These are phyloP conservation scores for Anolis sagrei DNA, from an alignment of 2,113 vertebrate species.

Conservation along the genomic window DNA sequence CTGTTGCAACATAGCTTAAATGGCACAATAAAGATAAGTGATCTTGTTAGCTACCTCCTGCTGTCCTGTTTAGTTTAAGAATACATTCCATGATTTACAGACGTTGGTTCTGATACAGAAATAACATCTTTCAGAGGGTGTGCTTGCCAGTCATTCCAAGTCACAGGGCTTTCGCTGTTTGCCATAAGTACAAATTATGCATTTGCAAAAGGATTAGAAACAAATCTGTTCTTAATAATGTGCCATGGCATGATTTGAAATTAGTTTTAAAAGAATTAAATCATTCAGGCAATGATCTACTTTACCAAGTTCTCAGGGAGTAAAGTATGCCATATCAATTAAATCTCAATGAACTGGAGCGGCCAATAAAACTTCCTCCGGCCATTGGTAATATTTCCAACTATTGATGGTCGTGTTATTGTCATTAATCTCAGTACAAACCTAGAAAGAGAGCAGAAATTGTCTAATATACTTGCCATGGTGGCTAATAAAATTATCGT, in stretches of 20 bases:
- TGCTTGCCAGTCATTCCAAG: constrained; percentile 69
- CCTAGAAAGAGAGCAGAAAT: constrained; percentile 26
- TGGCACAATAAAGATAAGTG: constrained; percentile 77
- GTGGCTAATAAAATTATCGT: constrained; percentile 41
- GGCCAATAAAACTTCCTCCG: constrained; percentile 67
- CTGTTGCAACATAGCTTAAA: constrained; percentile 71
- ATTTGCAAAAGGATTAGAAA: constrained; percentile 54
- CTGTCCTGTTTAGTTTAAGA: constrained; percentile 73
- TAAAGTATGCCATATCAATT: constrained; percentile 68
- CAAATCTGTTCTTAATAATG: constrained; percentile 60
- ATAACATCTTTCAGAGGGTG: constrained; percentile 69
- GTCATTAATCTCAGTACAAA: constrained; percentile 56
- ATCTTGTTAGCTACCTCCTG: constrained; percentile 69
- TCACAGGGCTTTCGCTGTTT: constrained; percentile 51
- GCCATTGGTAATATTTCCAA: constrained; percentile 64
- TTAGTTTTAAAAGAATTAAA: constrained; percentile 71
- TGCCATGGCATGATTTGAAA: constrained; percentile 73
- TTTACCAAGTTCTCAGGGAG: constrained; percentile 67
- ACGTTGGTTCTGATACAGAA: constrained; percentile 59
- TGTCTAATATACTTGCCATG: constrained; percentile 32
- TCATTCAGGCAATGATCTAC: constrained; percentile 58
- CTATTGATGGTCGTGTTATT: constrained; percentile 62
- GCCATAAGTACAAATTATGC: constrained; percentile 62
- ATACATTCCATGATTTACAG: constrained; percentile 55
- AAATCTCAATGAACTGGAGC: constrained; percentile 72